phyloP scores from a whole-genome alignment of 2,888 invertebrate genomes.

The Diarsia mendica region DNA sequence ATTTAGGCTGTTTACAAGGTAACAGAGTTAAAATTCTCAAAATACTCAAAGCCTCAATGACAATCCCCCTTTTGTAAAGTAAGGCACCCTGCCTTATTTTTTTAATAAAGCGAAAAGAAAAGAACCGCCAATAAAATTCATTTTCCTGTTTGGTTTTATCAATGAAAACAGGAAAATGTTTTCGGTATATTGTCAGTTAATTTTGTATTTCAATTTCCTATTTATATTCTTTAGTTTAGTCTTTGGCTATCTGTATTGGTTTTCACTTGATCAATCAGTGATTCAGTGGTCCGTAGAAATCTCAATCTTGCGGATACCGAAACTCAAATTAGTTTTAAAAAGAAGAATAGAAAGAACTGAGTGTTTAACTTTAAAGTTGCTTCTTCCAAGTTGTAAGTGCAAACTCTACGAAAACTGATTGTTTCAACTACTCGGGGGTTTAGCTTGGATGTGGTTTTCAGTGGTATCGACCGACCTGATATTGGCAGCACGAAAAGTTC shows the following conservation, averaged over 20 bases:
- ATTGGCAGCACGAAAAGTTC: slow-evolving; percentile 42
- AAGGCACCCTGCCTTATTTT: background rate
- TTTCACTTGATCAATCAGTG: slow-evolving; percentile 8
- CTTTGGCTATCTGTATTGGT: background rate
- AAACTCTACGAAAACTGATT: slow-evolving; percentile 52
- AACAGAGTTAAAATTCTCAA: slow-evolving; percentile 32
- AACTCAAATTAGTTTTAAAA: slow-evolving; percentile 34
- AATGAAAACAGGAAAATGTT: background rate
- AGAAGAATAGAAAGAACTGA: slow-evolving; percentile 33
- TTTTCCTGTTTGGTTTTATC: background rate
- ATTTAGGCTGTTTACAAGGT: slow-evolving; percentile 87
- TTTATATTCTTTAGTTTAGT: background rate
- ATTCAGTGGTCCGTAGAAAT: slow-evolving; percentile 21
- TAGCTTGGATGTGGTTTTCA: slow-evolving; percentile 29
- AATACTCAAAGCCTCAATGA: background rate
- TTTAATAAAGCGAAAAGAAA: background rate
- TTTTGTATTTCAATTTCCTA: background rate
- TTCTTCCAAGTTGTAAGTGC: slow-evolving; percentile 36
- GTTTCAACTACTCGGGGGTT: slow-evolving; percentile 44
- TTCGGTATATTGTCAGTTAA: background rate
- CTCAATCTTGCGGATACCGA: background rate
- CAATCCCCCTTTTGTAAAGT: background rate
- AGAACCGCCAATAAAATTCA: background rate
- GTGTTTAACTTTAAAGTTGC: slow-evolving; percentile 49
- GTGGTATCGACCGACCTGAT: slow-evolving; percentile 35